These are phyloP conservation scores for Potamarius usumacintae DNA, from an alignment of 2,113 vertebrate species.

Conservation along the genomic window DNA sequence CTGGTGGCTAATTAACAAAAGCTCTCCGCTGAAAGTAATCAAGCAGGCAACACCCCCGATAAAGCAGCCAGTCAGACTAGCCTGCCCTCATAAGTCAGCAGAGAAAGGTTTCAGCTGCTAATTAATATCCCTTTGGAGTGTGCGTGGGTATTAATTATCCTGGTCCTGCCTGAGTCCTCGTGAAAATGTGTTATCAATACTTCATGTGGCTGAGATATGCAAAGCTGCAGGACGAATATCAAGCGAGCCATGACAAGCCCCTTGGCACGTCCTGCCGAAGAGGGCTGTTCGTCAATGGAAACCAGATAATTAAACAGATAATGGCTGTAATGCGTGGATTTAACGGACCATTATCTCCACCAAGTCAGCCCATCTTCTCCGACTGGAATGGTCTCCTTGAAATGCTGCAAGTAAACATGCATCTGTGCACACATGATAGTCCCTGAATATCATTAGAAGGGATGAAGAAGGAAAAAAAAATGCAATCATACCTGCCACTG, in stretches of 20 bases:
- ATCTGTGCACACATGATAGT: neutral
- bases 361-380: constrained; percentile 24
- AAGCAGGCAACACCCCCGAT: constrained; percentile 47
- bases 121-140: constrained; percentile 57
- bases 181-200: constrained; percentile 56
- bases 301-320: constrained; percentile 56
- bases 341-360: constrained; percentile 48
- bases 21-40: constrained; percentile 50
- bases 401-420: constrained; percentile 10
- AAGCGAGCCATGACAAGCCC: constrained; percentile 39
- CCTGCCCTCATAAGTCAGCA: constrained; percentile 53
- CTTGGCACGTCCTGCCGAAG: constrained; percentile 38
- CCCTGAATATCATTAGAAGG: neutral
- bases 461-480: neutral
- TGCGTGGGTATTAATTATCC: constrained; percentile 56
- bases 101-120: constrained; percentile 56
- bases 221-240: constrained; percentile 49
- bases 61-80: constrained; percentile 52
- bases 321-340: constrained; percentile 47
- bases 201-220: constrained; percentile 47
- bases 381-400: constrained; percentile 30
- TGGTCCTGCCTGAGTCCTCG: constrained; percentile 31
- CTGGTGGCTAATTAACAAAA: constrained; percentile 55
- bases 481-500: constrained; percentile 86
- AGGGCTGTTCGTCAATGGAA: constrained; percentile 44